phyloP scores from a whole-genome alignment of 2,113 vertebrate genomes.

The Boulengeromyrus knoepffleri region DNA sequence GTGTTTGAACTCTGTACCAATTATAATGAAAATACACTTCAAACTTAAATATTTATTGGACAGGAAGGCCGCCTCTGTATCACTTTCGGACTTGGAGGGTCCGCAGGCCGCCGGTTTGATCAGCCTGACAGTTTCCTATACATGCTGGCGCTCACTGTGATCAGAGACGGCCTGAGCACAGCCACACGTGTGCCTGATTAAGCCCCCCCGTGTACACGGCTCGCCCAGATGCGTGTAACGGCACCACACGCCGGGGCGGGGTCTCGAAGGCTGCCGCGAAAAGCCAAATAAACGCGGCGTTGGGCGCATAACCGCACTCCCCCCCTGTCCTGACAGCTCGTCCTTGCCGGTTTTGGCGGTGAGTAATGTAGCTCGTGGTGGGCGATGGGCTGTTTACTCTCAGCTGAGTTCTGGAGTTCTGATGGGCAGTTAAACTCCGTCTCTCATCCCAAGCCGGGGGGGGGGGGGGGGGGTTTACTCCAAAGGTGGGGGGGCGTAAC shows the following conservation, averaged over 20 bases:
- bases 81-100: constrained; percentile 65
- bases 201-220: constrained; percentile 50
- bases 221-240: constrained; percentile 48
- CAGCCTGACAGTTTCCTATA: constrained; percentile 77
- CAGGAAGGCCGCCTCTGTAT: constrained; percentile 69
- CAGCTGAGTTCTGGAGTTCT: not conserved
- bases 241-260: constrained; percentile 32
- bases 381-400: not conserved
- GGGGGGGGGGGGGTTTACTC: not conserved
- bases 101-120: constrained; percentile 73
- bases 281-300: not conserved
- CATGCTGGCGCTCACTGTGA: constrained; percentile 60
- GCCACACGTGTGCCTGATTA: constrained; percentile 72
- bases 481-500: not conserved
- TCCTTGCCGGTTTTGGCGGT: not conserved
- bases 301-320: not conserved
- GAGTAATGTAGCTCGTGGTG: not conserved
- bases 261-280: constrained; percentile 18
- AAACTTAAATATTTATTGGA: constrained; percentile 76
- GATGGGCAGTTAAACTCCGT: not conserved
- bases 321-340: not conserved
- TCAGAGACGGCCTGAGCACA: constrained; percentile 44
- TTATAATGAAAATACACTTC: constrained; percentile 73
- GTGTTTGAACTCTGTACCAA: constrained; percentile 69
- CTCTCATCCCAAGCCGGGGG: not conserved